Conservation (phyloP, 2,888 invertebrate species). For the Noctua comes region DNA sequence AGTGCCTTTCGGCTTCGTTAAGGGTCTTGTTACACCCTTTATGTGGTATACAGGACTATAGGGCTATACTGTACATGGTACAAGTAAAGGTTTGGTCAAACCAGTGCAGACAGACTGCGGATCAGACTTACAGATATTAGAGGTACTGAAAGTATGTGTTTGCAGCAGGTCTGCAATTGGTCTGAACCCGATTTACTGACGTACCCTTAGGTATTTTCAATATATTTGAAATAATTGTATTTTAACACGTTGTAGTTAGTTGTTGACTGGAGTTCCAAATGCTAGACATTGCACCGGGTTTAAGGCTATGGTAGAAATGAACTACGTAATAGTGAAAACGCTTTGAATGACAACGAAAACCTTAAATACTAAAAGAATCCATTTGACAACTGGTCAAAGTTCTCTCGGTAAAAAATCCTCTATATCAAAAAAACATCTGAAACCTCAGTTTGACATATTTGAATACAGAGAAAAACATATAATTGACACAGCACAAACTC, state of each 20-base stretch:
- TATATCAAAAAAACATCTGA: neutral
- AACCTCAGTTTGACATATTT: constrained; percentile 24
- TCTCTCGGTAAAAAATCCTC: neutral
- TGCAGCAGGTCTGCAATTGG: neutral
- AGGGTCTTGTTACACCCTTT: too few relatives aligned
- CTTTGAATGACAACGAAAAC: neutral
- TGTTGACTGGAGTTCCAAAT: constrained; percentile 1
- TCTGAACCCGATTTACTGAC: neutral
- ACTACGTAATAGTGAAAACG: neutral
- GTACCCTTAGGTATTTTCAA: neutral
- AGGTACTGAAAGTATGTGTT: neutral
- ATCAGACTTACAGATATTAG: neutral
- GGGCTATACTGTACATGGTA: neutral
- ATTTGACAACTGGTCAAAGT: neutral
- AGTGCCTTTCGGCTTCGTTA: too few relatives aligned
- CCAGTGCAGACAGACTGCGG: neutral
- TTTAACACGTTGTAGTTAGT: neutral
- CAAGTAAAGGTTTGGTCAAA: neutral
- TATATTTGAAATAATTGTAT: constrained; percentile 14
- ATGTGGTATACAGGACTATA: neutral
- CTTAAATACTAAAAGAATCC: neutral
- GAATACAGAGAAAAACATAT: neutral
- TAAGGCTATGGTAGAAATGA: neutral
- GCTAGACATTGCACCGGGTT: too few relatives aligned
- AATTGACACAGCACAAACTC: constrained; percentile 22